Evolutionary conservation across 1,140 invertebrate species (phyloP).

Genomic region (Trichogramma pretiosum): DNA sequence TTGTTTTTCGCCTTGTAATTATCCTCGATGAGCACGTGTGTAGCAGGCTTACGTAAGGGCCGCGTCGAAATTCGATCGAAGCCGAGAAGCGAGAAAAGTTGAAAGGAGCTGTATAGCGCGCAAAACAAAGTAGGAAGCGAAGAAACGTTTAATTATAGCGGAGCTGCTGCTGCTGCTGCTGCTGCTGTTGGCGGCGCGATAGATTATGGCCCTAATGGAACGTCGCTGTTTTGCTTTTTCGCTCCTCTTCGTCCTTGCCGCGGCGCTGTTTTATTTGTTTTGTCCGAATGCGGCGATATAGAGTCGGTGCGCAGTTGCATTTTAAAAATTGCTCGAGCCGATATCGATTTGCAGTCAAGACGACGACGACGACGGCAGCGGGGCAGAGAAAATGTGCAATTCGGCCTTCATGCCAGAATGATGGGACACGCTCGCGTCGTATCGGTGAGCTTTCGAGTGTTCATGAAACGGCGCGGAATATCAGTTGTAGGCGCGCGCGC

Average conservation of each 20-base stretch:
- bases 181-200: too few species aligned
- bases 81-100: background rate
- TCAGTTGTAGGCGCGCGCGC: background rate
- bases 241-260: background rate
- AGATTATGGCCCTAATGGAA: constrained; percentile 18
- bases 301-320: too few species aligned
- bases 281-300: too few species aligned
- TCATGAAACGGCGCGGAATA: constrained; percentile 2
- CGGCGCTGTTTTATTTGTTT: constrained; percentile 1
- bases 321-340: too few species aligned
- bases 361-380: too few species aligned
- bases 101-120: background rate
- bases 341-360: too few species aligned
- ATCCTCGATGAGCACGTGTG: background rate
- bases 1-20: background rate
- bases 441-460: too few species aligned
- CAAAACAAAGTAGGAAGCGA: constrained; percentile 13
- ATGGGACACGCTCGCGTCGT: too few species aligned
- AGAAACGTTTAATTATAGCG: constrained; percentile 15
- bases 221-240: constrained; percentile 11
- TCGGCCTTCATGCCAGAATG: too few species aligned
- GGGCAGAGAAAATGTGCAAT: too few species aligned
- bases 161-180: too few species aligned
- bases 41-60: background rate
- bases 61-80: too few species aligned